These are phyloP conservation scores for Drosophila kanekoi DNA, from an alignment of 2,888 invertebrate species.

Conservation along the genomic window DNA sequence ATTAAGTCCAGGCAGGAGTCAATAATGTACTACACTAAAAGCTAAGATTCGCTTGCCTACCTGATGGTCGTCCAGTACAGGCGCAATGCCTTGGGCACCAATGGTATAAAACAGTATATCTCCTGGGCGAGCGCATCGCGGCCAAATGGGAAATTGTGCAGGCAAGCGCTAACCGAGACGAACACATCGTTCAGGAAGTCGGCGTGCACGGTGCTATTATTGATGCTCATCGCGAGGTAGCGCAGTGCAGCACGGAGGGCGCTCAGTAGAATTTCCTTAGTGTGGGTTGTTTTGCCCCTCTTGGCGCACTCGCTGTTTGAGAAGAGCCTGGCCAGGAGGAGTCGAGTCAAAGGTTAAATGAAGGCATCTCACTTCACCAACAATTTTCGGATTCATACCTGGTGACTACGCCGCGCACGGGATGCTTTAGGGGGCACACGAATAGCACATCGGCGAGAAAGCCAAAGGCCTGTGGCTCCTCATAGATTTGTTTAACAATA, in stretches of 20 bases:
- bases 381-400: constrained; percentile 72
- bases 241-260: constrained; percentile 64
- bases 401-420: constrained; percentile 83
- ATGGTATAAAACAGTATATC: constrained; percentile 68
- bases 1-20: no score
- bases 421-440: constrained; percentile 83
- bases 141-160: constrained; percentile 83
- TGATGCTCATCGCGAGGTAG: constrained; percentile 48
- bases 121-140: constrained; percentile 70
- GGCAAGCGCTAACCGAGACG: constrained; percentile 78
- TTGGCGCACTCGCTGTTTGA: constrained; percentile 33
- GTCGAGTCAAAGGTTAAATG: neutral
- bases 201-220: neutral
- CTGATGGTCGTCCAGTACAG: constrained; percentile 73
- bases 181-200: constrained; percentile 70
- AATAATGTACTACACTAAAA: no score
- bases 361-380: no score
- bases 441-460: constrained; percentile 83
- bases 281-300: constrained; percentile 25
- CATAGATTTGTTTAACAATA: constrained; percentile 21
- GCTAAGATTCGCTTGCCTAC: constrained; percentile 51
- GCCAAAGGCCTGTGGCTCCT: neutral
- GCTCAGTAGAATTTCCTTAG: constrained; percentile 50
- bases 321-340: constrained; percentile 46
- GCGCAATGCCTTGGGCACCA: constrained; percentile 71